Evolutionary conservation across 2,797 vertebrate species (phyloP), one percentile per base, ranked within the genome.

Genomic region (Gallinago solitaria): DNA sequence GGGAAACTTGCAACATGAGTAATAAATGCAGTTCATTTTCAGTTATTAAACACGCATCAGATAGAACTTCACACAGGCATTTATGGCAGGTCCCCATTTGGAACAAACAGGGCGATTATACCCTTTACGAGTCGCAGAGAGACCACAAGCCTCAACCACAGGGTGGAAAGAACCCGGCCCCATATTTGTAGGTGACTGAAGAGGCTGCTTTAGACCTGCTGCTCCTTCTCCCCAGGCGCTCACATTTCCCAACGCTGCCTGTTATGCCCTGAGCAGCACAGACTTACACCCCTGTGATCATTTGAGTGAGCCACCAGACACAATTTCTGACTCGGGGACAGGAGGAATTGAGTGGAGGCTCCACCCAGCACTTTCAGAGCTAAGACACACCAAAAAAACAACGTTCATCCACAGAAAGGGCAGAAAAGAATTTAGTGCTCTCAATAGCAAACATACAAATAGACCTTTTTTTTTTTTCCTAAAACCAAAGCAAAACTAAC

Each of bases 1-100:
- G 71, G 24, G 1, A 12, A 25, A 47, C 18, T 9, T n/a, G 33
- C 48, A 41, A 11, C 1, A 1, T 0, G 14, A 61, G 18, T 5
- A 39, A 9, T 3, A 53, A 76, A 69, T 1, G 7, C 41, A 32
- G 28, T 6, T 65, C 5, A 0, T 30, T 73, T 50, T 25, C 51
- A 20, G 18, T 27, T 12, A 18, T 8, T 27, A 51, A 68, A 39
- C 4, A 9, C 2, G 0, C 2, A 20, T 41, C 59, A n/a, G 39
- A 28, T 12, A 41, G 45, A 77, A 45, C 20, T 27, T 20, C 6
- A 14, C n/a, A 12, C 37, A 57, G 47, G 39, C 8, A 16, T 35
- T 80, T 20, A 35, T 0, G 3, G 69, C 47, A 33, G 35, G 64
- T 43, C 67, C 45, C 7, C 28, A 2, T 15, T 30, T 14, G 76